These are phyloP conservation scores for Drosophila macrospina DNA, from an alignment of 2,888 invertebrate genomes.

Conservation along the genomic window DNA sequence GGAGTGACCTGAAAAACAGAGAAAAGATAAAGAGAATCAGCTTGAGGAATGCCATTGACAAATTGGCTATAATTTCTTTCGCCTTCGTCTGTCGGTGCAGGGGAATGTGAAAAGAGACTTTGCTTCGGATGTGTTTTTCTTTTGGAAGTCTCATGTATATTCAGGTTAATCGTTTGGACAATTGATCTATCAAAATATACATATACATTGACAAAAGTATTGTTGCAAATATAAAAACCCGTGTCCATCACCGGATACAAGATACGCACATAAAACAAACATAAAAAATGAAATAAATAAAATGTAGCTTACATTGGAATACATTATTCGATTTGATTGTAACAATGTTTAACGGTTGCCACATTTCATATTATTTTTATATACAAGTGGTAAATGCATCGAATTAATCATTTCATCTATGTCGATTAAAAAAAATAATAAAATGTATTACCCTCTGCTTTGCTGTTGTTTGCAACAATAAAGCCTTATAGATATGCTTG, in stretches of 20 bases:
- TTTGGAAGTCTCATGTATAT: conserved; percentile 61
- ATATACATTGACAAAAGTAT: conserved; percentile 58
- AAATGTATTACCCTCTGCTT: not conserved
- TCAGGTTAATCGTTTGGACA: conserved; percentile 25
- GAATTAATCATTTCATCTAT: not conserved
- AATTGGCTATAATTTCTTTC: conserved; percentile 38
- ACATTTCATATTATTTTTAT: conserved; percentile 14
- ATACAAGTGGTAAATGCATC: conserved; percentile 3
- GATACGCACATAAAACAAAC: conserved; percentile 18
- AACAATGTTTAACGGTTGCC: conserved; percentile 39
- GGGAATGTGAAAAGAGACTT: not conserved
- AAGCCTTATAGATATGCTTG: not conserved
- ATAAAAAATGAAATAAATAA: conserved; percentile 51
- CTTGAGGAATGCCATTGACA: conserved; percentile 34
- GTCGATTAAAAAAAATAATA: not conserved
- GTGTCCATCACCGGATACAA: conserved; percentile 13
- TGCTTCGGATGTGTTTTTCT: not conserved
- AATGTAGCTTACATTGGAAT: conserved; percentile 52
- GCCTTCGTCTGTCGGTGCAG: conserved; percentile 6
- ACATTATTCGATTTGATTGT: conserved; percentile 34
- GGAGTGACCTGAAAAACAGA: conserved; percentile 88
- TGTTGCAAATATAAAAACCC: conserved; percentile 52
- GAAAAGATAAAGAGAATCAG: conserved; percentile 35
- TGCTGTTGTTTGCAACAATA: not conserved
- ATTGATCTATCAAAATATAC: conserved; percentile 16